A percentile compares a stretch with the other conserved stretches of the same genome.
Conservation (phyloP, 2,113 vertebrate species). For the Prunella fulvescens region DNA sequence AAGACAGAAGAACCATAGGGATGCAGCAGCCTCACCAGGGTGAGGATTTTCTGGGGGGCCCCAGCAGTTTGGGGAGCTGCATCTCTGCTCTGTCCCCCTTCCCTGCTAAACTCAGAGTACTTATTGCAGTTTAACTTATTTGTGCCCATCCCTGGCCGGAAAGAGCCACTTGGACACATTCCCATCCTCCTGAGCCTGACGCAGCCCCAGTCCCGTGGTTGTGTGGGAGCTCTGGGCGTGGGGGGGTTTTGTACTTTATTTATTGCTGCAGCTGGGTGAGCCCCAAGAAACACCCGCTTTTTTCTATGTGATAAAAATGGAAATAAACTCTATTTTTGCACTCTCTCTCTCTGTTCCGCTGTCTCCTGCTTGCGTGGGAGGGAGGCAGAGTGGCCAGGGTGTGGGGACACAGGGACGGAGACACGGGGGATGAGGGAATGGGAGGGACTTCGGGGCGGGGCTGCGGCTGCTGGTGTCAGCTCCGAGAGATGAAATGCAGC, state of each 20-base stretch:
- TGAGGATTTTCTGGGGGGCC: background rate
- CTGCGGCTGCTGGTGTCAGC: background rate
- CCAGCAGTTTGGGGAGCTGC: background rate
- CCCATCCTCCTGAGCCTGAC: background rate
- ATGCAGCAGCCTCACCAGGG: background rate
- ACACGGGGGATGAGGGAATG: accelerated
- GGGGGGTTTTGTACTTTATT: conserved; percentile 30
- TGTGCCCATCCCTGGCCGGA: background rate
- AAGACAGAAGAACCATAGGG: accelerated
- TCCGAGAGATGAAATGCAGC: background rate
- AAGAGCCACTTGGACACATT: background rate
- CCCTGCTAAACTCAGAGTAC: background rate
- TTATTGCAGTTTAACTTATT: conserved; percentile 39
- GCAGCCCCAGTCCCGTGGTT: background rate
- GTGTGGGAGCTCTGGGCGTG: background rate
- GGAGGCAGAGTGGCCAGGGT: background rate
- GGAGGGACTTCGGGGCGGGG: accelerated
- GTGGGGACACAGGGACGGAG: background rate
- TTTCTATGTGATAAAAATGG: background rate
- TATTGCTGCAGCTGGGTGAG: conserved; percentile 16
- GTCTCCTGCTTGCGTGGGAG: background rate
- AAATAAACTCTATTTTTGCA: conserved; percentile 48
- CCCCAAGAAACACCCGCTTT: background rate
- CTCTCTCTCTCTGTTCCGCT: background rate
- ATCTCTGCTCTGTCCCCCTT: background rate